Percentiles rank a stretch among this genome's conserved stretches.
Conservation (phyloP, 2,888 invertebrate genomes). For the Mimumesa dahlbomi region DNA sequence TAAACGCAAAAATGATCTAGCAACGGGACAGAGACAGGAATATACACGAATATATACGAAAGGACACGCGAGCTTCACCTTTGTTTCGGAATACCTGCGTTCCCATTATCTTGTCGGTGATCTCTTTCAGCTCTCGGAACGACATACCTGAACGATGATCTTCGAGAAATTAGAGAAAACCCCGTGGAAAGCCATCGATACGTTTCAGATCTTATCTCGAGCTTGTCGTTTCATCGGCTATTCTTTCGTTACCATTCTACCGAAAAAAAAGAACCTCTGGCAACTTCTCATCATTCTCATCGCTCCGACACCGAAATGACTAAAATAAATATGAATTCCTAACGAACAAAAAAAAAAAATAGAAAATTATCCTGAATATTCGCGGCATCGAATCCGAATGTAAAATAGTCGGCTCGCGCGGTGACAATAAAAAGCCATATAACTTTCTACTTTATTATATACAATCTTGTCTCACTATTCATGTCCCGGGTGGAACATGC, state of each 20-base stretch:
- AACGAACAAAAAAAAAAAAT: no score
- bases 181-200: constrained; percentile 40
- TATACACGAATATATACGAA: constrained; percentile 25
- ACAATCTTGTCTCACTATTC: constrained; percentile 29
- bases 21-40: constrained; percentile 26
- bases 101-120: constrained; percentile 53
- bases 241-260: constrained; percentile 1
- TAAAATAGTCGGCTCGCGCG: no score
- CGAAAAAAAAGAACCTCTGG: no score
- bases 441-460: constrained; percentile 32
- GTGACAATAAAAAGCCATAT: constrained; percentile 8
- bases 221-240: constrained; percentile 39
- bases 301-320: no score
- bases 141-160: constrained; percentile 21
- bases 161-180: constrained; percentile 59
- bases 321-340: no score
- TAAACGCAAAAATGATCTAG: constrained; percentile 35
- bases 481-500: constrained; percentile 12
- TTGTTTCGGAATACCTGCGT: constrained; percentile 50
- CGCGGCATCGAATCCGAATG: no score
- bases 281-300: no score
- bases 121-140: constrained; percentile 42
- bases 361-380: no score
- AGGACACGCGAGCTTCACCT: constrained; percentile 45
- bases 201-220: constrained; percentile 47